Evolutionary conservation across 30 jellyfish, hydroid and myxozoan genomes (phyloP), one percentile per base, ranked within the genome.

Genomic region (Aurelia coerulea): DNA sequence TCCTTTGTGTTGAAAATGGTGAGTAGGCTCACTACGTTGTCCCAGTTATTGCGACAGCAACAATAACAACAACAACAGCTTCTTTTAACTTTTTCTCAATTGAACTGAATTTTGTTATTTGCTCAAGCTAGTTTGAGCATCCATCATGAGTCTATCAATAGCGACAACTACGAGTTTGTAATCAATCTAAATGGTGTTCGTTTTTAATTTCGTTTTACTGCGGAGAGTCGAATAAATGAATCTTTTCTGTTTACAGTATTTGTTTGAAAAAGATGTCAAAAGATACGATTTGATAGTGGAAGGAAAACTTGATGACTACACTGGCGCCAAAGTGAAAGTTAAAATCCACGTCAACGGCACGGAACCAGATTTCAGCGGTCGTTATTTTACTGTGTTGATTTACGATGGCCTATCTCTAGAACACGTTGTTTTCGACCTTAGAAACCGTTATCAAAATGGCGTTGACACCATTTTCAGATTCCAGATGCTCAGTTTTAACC

Each of bases 241-340:
- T 46, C 56, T 6, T 7, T 76, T 65, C 54, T 39, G 29, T 77
- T 71, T 51, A 15, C 64, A 89, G 97, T 80, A 73, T 53, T 65
- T 89, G 67, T 79, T 63, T 50, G 85, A 76, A 65, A 63, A 64
- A n/a, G 86, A 72, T 42, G 41, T 73, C 49, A 79, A 53, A 51
- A 66, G 42, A 14, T 89, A 76, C 73, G 97, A 80, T 17, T 68
- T 89, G 64, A 62, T 89, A 18, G 90, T 89, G 14, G 92, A 89
- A 74, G 97, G 91, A 18, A 89, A 73, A 50, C 80, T 89, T 16
- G 97, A 89, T 73, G 81, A 80, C 52, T 89, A 54, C 78, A 89
- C 81, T 0, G 88, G 90, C 10, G 92, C 92, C 41, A 80, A 76
- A 35, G 90, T 80, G 2, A 85, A 79, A 33, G 93, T 91, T 7